Base-by-base conservation (phyloP, 2,113 vertebrate genomes). In the Sula dactylatra region DNA sequence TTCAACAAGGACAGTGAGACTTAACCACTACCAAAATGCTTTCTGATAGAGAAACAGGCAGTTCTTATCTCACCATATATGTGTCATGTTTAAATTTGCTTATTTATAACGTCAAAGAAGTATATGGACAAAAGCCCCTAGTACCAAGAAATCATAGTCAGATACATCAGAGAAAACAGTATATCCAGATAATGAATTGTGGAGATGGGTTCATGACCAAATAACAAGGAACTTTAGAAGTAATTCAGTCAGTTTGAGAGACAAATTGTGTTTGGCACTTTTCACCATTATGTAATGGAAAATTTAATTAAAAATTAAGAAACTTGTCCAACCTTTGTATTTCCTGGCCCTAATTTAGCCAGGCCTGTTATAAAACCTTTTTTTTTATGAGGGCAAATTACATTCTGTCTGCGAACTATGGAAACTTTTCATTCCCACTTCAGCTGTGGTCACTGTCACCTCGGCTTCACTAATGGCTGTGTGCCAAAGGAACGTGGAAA, bases 241-340 rank as follows among this genome's bases (percentile, higher is more conserved):
- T 22, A 78, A 86, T 89, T 86, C 26, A 44, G 25, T 71, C 42
- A 50, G 7, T 84, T 76, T 67, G 44, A 86, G 77, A 88, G 94
- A 74, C n/a, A 93, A 95, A 83, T 88, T 55, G 5, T 0, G 25
- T 97, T 93, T 72, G 88, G 62, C 65, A 84, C 21, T 78, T 93
- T 59, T 86, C 36, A 70, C 17, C 7, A 69, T 65, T 78, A 62
- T 44, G 25, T 84, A 88, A 91, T 91, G 32, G 80, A 86, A 86
- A 86, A 47, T 61, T 44, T 93, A 94, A 95, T 84, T 92, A 91
- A 89, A 93, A 95, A 87, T 56, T 78, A 80, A 86, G 44, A 58
- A 89, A 91, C 49, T 65, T 94, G 61, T 82, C 31, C 52, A 94
- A 49, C 44, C 77, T 86, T 81, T 84, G 44, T 78, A 36, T 74